Base-by-base conservation (phyloP, 2,888 invertebrate species). In the Caenorhabditis wallacei region DNA sequence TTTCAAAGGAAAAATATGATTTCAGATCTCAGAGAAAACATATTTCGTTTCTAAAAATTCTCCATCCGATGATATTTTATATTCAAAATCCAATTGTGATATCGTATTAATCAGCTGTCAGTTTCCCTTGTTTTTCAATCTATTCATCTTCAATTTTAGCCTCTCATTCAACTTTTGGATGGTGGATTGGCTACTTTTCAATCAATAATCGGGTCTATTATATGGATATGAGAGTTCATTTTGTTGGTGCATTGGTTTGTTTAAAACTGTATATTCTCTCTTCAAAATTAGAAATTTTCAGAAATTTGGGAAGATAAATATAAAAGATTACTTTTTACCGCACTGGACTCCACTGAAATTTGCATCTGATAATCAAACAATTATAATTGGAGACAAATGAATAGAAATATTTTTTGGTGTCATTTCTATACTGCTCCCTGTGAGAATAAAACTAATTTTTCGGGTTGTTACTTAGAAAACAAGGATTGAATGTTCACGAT, bases 161-260 rank as follows among this genome's bases (percentile, higher is more conserved):
- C n/a, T 56, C 56, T 16, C 56, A 56, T 11, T 56, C 56, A 3
- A 35, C 56, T 8, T 56, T 56, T 18, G 56, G 56, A n/a, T 56
- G 56, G 56, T 56, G 56, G 56, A 30, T 56, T 0, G 56, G 56
- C 4, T 56, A 56, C 35, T 5, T 56, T n/a, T 56, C 56, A 1
- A n/a, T 35, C 8, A 18, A 18, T 7, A 35, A 56, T 35, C 5
- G 13, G 11, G 56, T 56, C 1, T 56, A 56, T 56, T 35, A 56
- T 35, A 56, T 35, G 30, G 56, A 56, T 56, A 56, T 54, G 54
- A 7, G 54, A n/a, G 54, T 54, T n/a, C 7, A 54, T 24, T 54
- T 26, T 54, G 54, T 54, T 26, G 54, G 54, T n/a, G 54, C 54
- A 18, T 30, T 26, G 11, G 54, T 54, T 2, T 13, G 54, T 51